Base-by-base conservation (phyloP, 2,113 vertebrate species). In the Oncorhynchus masou region DNA sequence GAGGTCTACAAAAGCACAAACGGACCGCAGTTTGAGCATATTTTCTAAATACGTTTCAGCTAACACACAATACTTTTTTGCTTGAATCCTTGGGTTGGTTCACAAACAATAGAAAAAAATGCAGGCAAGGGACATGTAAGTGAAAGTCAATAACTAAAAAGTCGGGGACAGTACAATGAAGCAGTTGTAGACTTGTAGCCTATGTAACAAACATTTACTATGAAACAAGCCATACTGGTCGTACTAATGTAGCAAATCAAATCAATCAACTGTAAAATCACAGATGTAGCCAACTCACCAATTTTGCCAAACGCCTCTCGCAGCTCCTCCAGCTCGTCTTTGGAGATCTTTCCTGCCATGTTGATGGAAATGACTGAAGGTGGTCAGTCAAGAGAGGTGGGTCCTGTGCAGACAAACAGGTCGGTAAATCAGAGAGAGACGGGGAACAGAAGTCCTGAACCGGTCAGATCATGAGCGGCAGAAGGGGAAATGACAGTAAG, bases 281-380 rank as follows among this genome's bases (percentile, higher is more conserved):
- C 39, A 39, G 39, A 39, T 39, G 39, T 2, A 9, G 9, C 39
- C 39, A 0, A 45, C 39, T 45, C 39, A 97, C 96, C 96, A 68
- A 96, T 93, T 95, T 95, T 96, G 77, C 90, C 86, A 91, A 98
- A 98, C 54, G 92, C 92, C 78, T 96, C 95, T 80, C 86, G 94
- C 78, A 98, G 94, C 79, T 98, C 96, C 80, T 95, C 95, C 81
- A 96, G 88, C 83, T 98, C 95, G 77, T 96, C 96, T 75, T 94
- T 95, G 83, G 92, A 92, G 80, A 95, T 94, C 11, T 95, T 94
- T 85, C 68, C 81, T 19, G 94, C 91, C 94, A 95, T 95, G 15
- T 68, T 68, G 67, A 34, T n/a, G 31, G 29, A 22, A 68, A 29
- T 90, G 90, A 89, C 88, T 87, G 74, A 79, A 84, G 59, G 59